Percentiles rank a stretch among this genome's conserved stretches.
phyloP scores from a whole-genome alignment of 2,113 vertebrate species.

The Dasyurus viverrinus region DNA sequence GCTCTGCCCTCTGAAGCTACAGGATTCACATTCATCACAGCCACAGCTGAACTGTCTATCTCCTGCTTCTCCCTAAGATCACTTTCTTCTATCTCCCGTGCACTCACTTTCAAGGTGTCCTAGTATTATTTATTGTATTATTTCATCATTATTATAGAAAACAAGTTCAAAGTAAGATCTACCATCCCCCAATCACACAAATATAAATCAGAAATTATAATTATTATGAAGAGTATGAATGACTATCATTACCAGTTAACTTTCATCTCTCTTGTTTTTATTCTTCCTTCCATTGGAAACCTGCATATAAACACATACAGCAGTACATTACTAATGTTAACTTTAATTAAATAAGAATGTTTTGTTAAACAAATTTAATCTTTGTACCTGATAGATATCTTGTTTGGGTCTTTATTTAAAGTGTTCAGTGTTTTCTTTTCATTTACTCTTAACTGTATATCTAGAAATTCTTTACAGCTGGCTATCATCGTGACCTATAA shows the following conservation, averaged over 20 bases:
- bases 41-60: not conserved
- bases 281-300: constrained; percentile 96
- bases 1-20: too few species aligned
- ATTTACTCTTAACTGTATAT: constrained; percentile 92
- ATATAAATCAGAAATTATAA: constrained; percentile 45
- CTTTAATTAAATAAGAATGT: constrained; percentile 64
- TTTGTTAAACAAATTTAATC: constrained; percentile 53
- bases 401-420: constrained; percentile 94
- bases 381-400: constrained; percentile 92
- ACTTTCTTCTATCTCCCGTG: not conserved
- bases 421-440: constrained; percentile 94
- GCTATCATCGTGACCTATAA: constrained; percentile 92
- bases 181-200: not conserved
- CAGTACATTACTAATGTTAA: constrained; percentile 48
- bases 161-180: constrained; percentile 14
- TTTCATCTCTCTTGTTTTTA: constrained; percentile 99
- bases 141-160: constrained; percentile 50
- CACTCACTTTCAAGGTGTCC: not conserved
- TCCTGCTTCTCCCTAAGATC: not conserved
- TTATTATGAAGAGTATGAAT: constrained; percentile 53
- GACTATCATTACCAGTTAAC: constrained; percentile 92
- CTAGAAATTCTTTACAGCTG: constrained; percentile 91
- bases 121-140: constrained; percentile 27
- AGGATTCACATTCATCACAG: not conserved
- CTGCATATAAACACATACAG: constrained; percentile 82